Evolutionary conservation across 1,140 invertebrate species (phyloP), one percentile per base, ranked within the genome.

Genomic region (Drosophila varians): DNA sequence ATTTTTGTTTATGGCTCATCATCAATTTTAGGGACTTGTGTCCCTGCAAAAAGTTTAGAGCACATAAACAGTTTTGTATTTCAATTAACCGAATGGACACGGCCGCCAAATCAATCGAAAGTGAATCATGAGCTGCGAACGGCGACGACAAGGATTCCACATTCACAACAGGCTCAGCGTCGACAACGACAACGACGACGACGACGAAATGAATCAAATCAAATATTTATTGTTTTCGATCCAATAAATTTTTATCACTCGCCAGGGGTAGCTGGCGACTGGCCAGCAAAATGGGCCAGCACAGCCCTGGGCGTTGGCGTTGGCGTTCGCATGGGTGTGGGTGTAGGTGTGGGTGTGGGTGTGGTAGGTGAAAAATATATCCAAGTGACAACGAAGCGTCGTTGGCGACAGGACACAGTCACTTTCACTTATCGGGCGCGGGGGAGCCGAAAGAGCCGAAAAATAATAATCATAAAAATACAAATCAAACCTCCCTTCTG

Each of bases 221-320:
- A 87, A 87, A 87, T 87, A 87, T 87, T 87, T 87, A 87, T 87
- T 88, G 82, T 77, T 82, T 82, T 87, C 82, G 77, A 88, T 87
- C 70, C 82, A 87, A 87, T 87, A 87, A 87, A 82, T 82, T 87
- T 87, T 87, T 87, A 87, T 87, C 82, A 88, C 82, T 65, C 77
- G 82, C 61, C 61, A 51, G 71, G 71, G 72, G 72, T 52, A 45
- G 46, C 61, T 64, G 36, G 26, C 57, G 38, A n/a, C 45, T 45
- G 61, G 47, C 47, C 38, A 65, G 45, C 23, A 6, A 36, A 47
- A 5, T 14, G 21, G 11, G 18, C 28, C 16, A 2, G 16, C 8
- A 34, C 16, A 18, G 23, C 5, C 18, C 8, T 31, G 56, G 57
- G 57, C 52, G 43, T 62, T 62, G 57, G 31, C 28, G 26, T 28